A percentile compares a stretch with the other conserved stretches of the same genome.
phyloP scores from a whole-genome alignment of 2,888 invertebrate genomes.

The Nephrotoma flavescens region DNA sequence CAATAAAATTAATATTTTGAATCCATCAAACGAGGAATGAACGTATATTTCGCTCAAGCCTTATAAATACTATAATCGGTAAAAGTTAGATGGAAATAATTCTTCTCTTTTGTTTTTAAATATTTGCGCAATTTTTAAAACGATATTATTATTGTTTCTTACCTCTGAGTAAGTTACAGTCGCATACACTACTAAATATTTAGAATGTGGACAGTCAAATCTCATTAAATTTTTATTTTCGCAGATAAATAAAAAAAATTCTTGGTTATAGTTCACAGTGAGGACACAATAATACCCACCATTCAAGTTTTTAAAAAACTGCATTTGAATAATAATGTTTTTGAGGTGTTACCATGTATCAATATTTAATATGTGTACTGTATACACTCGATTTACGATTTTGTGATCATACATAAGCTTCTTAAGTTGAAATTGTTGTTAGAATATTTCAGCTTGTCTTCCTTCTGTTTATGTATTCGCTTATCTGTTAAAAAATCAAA shows the following conservation, averaged over 20 bases:
- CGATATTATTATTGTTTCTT: neutral
- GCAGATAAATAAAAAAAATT: neutral
- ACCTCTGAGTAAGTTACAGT: neutral
- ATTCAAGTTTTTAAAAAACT: neutral
- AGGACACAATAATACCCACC: neutral
- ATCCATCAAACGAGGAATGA: too few species aligned
- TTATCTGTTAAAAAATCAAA: neutral
- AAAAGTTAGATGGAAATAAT: too few species aligned
- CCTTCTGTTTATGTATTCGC: neutral
- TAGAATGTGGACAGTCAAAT: neutral
- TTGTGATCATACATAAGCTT: neutral
- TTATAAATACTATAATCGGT: too few species aligned
- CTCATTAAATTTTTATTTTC: neutral
- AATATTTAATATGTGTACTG: neutral
- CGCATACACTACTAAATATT: neutral
- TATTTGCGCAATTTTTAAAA: too few species aligned
- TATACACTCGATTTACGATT: neutral
- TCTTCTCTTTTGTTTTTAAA: too few species aligned
- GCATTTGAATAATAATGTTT: too few species aligned
- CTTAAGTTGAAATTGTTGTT: neutral
- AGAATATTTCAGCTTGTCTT: neutral
- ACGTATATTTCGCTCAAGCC: too few species aligned
- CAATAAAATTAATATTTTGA: too few species aligned
- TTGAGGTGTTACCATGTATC: neutral
- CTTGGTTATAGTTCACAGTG: neutral